phyloP scores from a whole-genome alignment of 2,888 invertebrate genomes.

The Spialia ferax region DNA sequence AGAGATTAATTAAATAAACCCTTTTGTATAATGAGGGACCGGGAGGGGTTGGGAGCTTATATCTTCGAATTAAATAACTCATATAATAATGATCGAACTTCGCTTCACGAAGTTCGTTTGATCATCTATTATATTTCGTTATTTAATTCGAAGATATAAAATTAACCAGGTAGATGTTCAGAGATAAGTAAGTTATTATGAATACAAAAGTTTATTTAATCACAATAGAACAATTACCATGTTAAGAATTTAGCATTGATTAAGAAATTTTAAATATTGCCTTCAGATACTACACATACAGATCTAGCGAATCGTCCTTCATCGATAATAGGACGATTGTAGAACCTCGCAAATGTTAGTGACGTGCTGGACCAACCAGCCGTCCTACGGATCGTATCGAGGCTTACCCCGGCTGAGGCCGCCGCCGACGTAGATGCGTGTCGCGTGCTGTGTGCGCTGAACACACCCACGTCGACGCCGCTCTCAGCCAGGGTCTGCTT shows the following conservation, averaged over 20 bases:
- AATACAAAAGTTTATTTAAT: too few species aligned
- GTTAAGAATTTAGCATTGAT: too few species aligned
- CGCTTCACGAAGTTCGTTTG: slow-evolving; percentile 28
- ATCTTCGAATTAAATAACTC: slow-evolving; percentile 32
- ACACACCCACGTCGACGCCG: slow-evolving; percentile 19
- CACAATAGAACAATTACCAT: too few species aligned
- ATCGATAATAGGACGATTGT: neutral
- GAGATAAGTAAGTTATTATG: neutral
- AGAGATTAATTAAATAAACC: too few species aligned
- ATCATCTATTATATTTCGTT: slow-evolving; percentile 28
- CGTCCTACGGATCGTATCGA: slow-evolving; percentile 32
- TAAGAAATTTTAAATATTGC: too few species aligned
- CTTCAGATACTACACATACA: neutral
- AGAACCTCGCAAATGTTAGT: slow-evolving; percentile 9
- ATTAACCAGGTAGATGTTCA: neutral
- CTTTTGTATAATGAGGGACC: too few species aligned
- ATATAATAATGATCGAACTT: slow-evolving; percentile 31
- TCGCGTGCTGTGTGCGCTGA: slow-evolving; percentile 36
- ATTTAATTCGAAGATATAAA: slow-evolving; percentile 20
- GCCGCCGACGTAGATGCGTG: slow-evolving; percentile 45
- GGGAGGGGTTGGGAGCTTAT: too few species aligned
- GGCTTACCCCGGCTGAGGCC: slow-evolving; percentile 5
- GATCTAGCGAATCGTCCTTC: neutral
- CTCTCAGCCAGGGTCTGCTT: slow-evolving; percentile 3
- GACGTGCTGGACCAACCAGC: slow-evolving; percentile 40